Conservation (phyloP, 2,888 invertebrate genomes). For the Agrochola litura region DNA sequence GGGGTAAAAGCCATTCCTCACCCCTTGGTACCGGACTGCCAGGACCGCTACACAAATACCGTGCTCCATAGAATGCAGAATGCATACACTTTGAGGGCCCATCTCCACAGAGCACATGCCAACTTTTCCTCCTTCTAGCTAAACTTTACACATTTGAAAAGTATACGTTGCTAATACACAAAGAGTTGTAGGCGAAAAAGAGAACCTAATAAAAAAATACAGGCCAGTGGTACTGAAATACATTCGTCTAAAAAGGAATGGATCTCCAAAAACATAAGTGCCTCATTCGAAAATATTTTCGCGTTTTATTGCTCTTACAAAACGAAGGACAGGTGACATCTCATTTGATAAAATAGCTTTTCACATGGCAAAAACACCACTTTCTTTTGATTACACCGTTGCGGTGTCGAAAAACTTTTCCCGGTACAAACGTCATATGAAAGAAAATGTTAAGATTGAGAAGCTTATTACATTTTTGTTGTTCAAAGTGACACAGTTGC, state of each 20-base stretch:
- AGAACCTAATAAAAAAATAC: not conserved
- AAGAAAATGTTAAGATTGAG: constrained; percentile 57
- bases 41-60: constrained; percentile 73
- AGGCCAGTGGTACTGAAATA: not conserved
- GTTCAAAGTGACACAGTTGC: constrained; percentile 49
- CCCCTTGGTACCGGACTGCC: constrained; percentile 68
- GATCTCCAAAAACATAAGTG: not conserved
- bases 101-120: constrained; percentile 70
- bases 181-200: constrained; percentile 4
- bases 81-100: constrained; percentile 69
- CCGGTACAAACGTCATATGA: constrained; percentile 47
- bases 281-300: not conserved
- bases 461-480: constrained; percentile 65
- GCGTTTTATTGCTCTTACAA: not conserved
- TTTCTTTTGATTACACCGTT: constrained; percentile 47
- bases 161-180: constrained; percentile 5
- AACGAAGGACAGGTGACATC: constrained; percentile 11
- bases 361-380: constrained; percentile 20
- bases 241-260: not conserved
- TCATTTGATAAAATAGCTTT: constrained; percentile 29
- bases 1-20: constrained; percentile 61
- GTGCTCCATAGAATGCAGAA: constrained; percentile 69
- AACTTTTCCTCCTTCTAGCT: constrained; percentile 30
- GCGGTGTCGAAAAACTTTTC: constrained; percentile 33
- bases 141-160: constrained; percentile 26